Conservation (phyloP, 2,888 invertebrate genomes). For the Lasioglossum marginatum region DNA sequence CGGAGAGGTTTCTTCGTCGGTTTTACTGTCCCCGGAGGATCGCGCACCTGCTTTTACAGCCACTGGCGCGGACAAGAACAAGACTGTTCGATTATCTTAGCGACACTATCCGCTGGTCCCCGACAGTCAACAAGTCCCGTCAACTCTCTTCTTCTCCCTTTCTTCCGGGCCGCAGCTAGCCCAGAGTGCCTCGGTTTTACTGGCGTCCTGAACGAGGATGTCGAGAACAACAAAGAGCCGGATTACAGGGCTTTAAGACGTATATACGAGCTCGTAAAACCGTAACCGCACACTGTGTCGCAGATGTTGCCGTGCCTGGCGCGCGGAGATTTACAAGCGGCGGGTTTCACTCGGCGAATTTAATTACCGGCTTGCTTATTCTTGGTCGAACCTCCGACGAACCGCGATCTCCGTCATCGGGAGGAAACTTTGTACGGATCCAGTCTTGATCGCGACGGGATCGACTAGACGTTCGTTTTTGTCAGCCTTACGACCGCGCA, state of each 20-base stretch:
- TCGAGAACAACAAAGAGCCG: constrained; percentile 26
- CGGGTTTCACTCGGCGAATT: constrained; percentile 30
- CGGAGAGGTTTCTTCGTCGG: neutral
- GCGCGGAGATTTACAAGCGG: constrained; percentile 42
- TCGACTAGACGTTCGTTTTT: neutral
- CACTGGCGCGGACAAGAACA: neutral
- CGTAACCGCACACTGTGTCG: constrained; percentile 31
- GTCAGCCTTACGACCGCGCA: neutral
- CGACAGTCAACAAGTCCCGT: neutral
- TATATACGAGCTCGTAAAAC: constrained; percentile 50
- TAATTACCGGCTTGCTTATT: constrained; percentile 45
- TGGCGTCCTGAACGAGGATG: neutral
- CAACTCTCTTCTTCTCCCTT: neutral
- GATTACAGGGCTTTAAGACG: constrained; percentile 53
- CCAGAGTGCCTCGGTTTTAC: neutral
- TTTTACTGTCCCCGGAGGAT: neutral
- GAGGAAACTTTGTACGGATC: neutral
- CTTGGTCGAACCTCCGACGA: neutral
- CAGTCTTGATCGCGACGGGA: neutral
- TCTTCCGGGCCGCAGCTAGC: neutral
- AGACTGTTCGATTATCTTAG: constrained; percentile 2
- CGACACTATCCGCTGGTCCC: neutral
- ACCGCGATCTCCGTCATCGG: neutral
- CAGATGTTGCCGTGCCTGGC: constrained; percentile 10
- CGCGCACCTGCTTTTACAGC: constrained; percentile 1